Percentiles rank a stretch among this genome's conserved stretches.
Conservation (phyloP, 2,113 vertebrate species). For the Psophia crepitans region DNA sequence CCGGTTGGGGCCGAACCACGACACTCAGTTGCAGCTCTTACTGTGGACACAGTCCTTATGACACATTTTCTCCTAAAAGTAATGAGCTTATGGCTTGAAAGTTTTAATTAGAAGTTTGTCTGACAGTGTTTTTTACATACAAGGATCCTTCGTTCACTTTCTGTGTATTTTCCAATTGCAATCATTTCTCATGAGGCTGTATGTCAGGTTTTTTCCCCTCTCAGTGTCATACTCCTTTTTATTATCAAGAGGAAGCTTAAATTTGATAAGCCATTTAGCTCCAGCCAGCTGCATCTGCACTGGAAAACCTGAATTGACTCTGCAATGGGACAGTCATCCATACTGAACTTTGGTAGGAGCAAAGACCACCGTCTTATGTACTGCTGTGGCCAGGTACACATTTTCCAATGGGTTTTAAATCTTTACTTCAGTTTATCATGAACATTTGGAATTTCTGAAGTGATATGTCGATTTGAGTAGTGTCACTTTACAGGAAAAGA, state of each 20-base stretch:
- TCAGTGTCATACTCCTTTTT: neutral
- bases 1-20: no score
- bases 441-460: neutral
- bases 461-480: neutral
- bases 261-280: neutral
- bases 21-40: neutral
- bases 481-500: neutral
- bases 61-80: neutral
- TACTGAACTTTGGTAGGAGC: neutral
- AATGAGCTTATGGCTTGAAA: neutral
- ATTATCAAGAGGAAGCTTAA: neutral
- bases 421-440: neutral
- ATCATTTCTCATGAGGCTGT: neutral
- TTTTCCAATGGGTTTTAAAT: neutral
- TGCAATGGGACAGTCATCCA: neutral
- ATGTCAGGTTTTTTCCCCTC: neutral
- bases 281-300: neutral
- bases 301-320: neutral
- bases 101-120: neutral
- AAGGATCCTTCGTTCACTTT: neutral
- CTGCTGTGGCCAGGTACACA: neutral
- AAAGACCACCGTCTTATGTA: neutral
- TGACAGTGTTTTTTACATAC: neutral
- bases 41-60: neutral
- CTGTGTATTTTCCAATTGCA: neutral